Base-by-base conservation (phyloP, 2,113 vertebrate species). In the Lycocorax pyrrhopterus region DNA sequence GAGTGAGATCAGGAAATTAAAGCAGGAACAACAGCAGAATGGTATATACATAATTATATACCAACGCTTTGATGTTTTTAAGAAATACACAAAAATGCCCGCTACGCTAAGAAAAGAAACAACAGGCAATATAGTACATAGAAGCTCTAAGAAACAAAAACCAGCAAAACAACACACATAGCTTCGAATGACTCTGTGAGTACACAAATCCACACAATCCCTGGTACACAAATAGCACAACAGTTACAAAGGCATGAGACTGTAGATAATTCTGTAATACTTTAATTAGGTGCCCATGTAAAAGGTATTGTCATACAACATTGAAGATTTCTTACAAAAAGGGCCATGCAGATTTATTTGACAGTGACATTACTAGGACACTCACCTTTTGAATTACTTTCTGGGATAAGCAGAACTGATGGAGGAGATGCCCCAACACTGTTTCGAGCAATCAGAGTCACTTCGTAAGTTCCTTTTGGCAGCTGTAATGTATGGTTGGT, bases 371-470 rank as follows among this genome's bases (percentile, higher is more conserved):
- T 52, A 77, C 20, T 29, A 49, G 19, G 44, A 85, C 16, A 93
- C 97, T 69, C 82, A 98, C 98, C 97, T 98, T 97, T 94, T 53
- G 96, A 95, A 68, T 97, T 96, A 60, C 23, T 94, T 56, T 71
- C 69, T 20, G 97, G 97, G 30, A 99, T 97, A 83, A 90, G 68
- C 25, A 99, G 74, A 64, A 60, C 35, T 3, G 98, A 96, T 8
- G 52, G 16, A 27, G 98, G 96, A 67, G 99, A 99, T 8, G 30
- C 64, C 18, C 98, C 99, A 3, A 75, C 93, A 26, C 95, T 96
- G 87, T 99, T 99, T 60, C 16, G 26, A 26, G 98, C 99, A 53
- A 84, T 89, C 46, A 99, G 69, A 33, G 62, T 75, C 15, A 98
- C 97, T 41, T 55, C 59, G 0, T 98, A 95, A 16, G 73, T 94